Evolutionary conservation across 2,888 invertebrate genomes (phyloP), one percentile per base, ranked within the genome.

Genomic region (Campoplex nolae): DNA sequence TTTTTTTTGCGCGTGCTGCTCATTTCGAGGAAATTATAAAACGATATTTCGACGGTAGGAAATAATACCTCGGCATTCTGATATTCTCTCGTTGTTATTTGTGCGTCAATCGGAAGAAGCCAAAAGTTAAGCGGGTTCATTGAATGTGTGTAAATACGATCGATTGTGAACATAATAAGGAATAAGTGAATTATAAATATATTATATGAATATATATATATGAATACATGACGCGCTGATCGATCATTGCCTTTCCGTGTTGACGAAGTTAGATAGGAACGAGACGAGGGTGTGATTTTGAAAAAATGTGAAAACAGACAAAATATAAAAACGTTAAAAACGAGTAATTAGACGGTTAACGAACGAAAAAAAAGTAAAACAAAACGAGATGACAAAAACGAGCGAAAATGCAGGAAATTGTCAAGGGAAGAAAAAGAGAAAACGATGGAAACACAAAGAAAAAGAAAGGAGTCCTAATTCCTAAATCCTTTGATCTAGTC

Each of bases 401-500:
- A n/a, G 45, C 45, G 9, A 76, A 28, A 83, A 70, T 18, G 51
- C 54, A 51, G 32, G 32, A 28, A 62, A 62, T 32, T 32, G 28
- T 62, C 16, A 32, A 16, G 4, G 16, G 32, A 38, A 51, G 48
- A 18, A 62, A 75, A 65, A 23, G 51, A n/a, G 80, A 32, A 32
- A 48, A 18, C 16, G 28, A 79, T n/a, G 13, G 67, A 68, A 38
- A 68, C 67, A 70, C 32, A 56, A 65, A 76, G 73, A 82, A 82
- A 56, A 65, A 76, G 73, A 82, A 82, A 77, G 35, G 77, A 77
- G 78, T 85, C 77, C 77, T 67, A 90, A 87, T 87, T 84, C 71
- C 79, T 65, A 90, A 45, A 38, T 87, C 87, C 83, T 90, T 90
- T 90, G 88, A 89, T 90, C 89, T 89, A 89, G 89, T 89, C 89